Percentiles rank a stretch among this genome's conserved stretches.
Evolutionary conservation across 2,113 vertebrate genomes (phyloP).

Genomic region (Camelus dromedarius): DNA sequence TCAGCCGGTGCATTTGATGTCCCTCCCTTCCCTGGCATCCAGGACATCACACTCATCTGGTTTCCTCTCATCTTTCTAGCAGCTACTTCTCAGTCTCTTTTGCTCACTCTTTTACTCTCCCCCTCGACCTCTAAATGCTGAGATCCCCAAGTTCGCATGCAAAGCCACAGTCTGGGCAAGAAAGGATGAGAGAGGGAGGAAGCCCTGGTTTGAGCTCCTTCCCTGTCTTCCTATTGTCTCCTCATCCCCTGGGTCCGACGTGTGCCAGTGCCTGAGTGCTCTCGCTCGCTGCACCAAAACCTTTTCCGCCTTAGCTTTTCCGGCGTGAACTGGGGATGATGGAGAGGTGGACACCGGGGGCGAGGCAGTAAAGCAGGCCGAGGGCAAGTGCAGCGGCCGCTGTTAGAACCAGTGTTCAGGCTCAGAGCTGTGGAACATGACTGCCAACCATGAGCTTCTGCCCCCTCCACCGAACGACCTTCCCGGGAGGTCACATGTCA

Average conservation of each 20-base stretch:
- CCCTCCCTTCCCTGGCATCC: background rate
- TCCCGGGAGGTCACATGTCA: background rate
- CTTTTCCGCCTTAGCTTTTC: background rate
- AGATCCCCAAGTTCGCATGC: background rate
- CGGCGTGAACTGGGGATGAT: background rate
- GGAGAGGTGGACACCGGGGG: background rate
- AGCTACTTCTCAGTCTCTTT: background rate
- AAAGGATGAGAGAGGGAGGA: background rate
- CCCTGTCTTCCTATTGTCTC: rapidly evolving
- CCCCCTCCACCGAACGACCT: background rate
- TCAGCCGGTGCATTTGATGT: background rate
- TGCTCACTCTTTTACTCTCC: background rate
- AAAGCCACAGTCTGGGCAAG: background rate
- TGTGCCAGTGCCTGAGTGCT: background rate
- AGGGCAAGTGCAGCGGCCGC: background rate
- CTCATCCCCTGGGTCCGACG: background rate
- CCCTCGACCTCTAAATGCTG: background rate
- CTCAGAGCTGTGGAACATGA: background rate
- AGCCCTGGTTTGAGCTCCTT: background rate
- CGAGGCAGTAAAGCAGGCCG: background rate
- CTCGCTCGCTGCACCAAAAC: background rate
- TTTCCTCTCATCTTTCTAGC: background rate
- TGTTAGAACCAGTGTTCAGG: background rate
- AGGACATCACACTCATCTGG: background rate
- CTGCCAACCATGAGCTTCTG: background rate